A percentile compares a stretch with the other conserved stretches of the same genome.
Evolutionary conservation across 2,113 vertebrate genomes (phyloP).

Genomic region (Epinephelus lanceolatus): DNA sequence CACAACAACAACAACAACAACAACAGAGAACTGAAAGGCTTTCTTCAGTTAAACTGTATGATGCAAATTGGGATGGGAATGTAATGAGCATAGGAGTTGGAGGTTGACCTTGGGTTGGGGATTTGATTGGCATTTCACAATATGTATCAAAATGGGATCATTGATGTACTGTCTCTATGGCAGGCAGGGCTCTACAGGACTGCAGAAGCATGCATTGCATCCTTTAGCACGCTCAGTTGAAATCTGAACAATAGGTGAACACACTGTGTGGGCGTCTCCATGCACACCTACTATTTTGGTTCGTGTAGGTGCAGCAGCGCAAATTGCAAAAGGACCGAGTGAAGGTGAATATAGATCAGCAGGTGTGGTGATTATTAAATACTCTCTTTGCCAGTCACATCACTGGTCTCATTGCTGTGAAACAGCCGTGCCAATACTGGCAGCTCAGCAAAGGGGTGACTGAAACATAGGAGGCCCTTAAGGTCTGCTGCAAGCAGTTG

Average conservation of each 20-base stretch:
- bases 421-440: neutral
- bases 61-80: slow-evolving; percentile 10
- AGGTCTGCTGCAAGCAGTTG: no score
- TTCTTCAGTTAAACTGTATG: slow-evolving; percentile 38
- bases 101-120: slow-evolving; percentile 7
- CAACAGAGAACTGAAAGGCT: slow-evolving; percentile 57
- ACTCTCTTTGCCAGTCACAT: neutral
- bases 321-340: neutral
- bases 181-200: no score
- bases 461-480: no score
- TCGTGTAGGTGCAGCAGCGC: no score
- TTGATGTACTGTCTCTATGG: neutral
- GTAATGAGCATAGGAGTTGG: slow-evolving; percentile 10
- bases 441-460: neutral
- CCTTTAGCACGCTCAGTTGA: no score
- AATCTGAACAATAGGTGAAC: no score
- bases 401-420: neutral
- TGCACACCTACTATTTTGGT: no score
- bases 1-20: slow-evolving; percentile 56
- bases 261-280: no score
- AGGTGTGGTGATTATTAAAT: neutral
- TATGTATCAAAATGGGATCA: neutral
- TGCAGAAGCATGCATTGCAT: no score
- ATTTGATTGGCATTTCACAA: slow-evolving; percentile 16
- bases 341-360: neutral